A percentile compares a stretch with the other conserved stretches of the same genome.
These are phyloP conservation scores for Gila orcuttii DNA, from an alignment of 2,113 vertebrate genomes.

Conservation along the genomic window DNA sequence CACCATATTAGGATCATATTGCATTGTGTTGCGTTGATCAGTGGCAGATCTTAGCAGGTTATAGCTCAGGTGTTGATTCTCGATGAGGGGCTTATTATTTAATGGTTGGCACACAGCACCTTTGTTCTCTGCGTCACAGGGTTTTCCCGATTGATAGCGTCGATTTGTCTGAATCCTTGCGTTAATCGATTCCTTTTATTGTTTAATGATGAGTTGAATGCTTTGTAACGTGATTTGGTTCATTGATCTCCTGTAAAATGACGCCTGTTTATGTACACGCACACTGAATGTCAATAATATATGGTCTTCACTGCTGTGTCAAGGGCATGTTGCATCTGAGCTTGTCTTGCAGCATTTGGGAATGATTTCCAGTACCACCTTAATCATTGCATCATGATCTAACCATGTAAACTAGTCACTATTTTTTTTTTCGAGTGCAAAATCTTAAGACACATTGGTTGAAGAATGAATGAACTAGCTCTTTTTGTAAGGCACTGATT, in stretches of 20 bases:
- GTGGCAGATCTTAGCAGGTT: background rate
- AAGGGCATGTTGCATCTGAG: constrained; percentile 35
- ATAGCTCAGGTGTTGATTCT: background rate
- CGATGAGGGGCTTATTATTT: constrained; percentile 10
- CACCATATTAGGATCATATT: background rate
- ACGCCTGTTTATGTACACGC: constrained; percentile 18
- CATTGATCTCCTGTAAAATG: background rate
- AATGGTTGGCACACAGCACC: constrained; percentile 35
- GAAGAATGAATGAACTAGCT: background rate
- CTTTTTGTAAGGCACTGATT: background rate
- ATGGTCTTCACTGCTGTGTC: constrained; percentile 20
- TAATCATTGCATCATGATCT: constrained; percentile 11
- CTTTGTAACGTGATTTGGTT: constrained; percentile 7
- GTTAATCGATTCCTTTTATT: background rate
- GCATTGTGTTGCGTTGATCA: background rate
- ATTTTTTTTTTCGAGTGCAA: background rate
- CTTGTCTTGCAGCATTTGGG: constrained; percentile 10
- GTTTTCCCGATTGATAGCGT: constrained; percentile 2
- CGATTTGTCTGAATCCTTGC: background rate
- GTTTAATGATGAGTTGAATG: background rate
- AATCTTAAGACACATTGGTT: background rate
- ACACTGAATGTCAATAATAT: constrained; percentile 34
- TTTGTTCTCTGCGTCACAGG: constrained; percentile 61
- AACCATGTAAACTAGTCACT: background rate
- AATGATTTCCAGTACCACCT: constrained; percentile 15